Evolutionary conservation across 2,888 invertebrate species (phyloP).

Genomic region (Pollenia amentaria): DNA sequence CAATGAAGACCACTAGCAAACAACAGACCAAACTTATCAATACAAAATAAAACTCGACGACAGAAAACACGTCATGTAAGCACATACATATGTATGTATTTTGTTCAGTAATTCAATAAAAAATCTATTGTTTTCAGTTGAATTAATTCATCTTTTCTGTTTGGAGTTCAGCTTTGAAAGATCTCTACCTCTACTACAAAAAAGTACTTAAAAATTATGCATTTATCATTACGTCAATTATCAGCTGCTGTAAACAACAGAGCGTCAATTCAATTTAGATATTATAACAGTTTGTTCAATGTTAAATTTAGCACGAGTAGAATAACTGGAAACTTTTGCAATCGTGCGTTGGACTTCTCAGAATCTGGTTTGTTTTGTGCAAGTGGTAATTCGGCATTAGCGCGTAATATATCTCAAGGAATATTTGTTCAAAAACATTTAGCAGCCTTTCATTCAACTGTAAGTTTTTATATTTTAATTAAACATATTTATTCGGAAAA

Average conservation of each 20-base stretch:
- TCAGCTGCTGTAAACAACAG: conserved; percentile 54
- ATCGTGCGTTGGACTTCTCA: conserved; percentile 10
- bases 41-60: background rate
- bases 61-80: conserved; percentile 15
- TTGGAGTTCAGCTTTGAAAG: conserved; percentile 1
- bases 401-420: conserved; percentile 7
- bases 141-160: background rate
- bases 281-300: conserved; percentile 43
- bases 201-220: conserved; percentile 13
- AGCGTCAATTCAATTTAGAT: conserved; percentile 42
- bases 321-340: conserved; percentile 10
- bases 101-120: conserved; percentile 1
- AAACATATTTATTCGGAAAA: background rate
- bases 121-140: background rate
- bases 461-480: conserved; percentile 53
- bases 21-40: conserved; percentile 25
- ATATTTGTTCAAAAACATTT: conserved; percentile 25
- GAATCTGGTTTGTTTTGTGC: background rate
- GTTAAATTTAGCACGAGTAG: conserved; percentile 11
- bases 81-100: background rate
- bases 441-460: conserved; percentile 52
- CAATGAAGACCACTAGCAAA: conserved; percentile 62
- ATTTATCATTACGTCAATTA: conserved; percentile 34
- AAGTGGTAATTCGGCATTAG: background rate
- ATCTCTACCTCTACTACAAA: background rate